Conservation (phyloP, 2,113 vertebrate species). For the Alligator sinensis region DNA sequence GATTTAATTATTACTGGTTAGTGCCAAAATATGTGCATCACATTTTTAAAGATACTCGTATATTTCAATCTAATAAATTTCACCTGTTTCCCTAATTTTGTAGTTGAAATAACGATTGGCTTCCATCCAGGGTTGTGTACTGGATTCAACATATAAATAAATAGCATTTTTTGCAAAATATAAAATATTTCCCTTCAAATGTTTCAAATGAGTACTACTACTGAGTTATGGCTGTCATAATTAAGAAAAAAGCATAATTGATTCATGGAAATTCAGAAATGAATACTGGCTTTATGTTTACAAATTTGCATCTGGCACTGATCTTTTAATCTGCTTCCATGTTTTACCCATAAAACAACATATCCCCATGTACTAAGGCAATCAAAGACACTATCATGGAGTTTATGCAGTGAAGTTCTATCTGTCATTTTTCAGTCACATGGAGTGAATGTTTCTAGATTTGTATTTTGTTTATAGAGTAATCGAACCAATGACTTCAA, state of each 20-base stretch:
- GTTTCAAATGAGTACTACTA: slow-evolving; percentile 34
- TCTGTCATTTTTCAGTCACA: neutral
- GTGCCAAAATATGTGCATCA: slow-evolving; percentile 46
- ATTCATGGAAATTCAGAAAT: neutral
- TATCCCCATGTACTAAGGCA: neutral
- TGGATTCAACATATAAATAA: slow-evolving; percentile 35
- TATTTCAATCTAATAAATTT: slow-evolving; percentile 33
- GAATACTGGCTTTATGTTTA: slow-evolving; percentile 36
- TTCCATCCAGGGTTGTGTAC: slow-evolving; percentile 29
- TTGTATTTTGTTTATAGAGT: neutral
- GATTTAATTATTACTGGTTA: slow-evolving; percentile 56
- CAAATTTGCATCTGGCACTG: slow-evolving; percentile 3
- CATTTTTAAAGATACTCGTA: slow-evolving; percentile 57
- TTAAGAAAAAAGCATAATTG: slow-evolving; percentile 24
- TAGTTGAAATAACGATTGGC: slow-evolving; percentile 53
- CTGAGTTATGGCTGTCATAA: slow-evolving; percentile 29
- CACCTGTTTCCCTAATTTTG: neutral
- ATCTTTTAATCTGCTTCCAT: slow-evolving; percentile 36
- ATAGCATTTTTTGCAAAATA: slow-evolving; percentile 43
- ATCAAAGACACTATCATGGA: neutral
- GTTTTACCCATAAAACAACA: neutral
- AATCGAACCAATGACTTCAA: slow-evolving; percentile 14
- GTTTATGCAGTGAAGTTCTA: neutral
- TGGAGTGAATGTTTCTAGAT: neutral
- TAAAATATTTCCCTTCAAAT: slow-evolving; percentile 39